Conservation (phyloP, 2,888 invertebrate species). For the Colostygia pectinataria region DNA sequence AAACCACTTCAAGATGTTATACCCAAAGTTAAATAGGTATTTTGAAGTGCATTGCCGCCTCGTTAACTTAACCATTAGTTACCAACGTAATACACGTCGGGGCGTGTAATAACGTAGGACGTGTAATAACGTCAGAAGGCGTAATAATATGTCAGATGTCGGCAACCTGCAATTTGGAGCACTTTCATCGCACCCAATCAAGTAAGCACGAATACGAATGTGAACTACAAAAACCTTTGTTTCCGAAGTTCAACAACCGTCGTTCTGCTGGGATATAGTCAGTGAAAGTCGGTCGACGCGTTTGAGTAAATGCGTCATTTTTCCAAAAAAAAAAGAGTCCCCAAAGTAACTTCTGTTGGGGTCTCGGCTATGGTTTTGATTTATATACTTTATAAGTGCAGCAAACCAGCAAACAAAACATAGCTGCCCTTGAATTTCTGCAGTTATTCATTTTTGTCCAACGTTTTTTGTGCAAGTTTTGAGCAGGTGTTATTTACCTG, state of each 20-base stretch:
- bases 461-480: no score
- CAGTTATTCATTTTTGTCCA: no score
- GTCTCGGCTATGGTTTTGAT: no score
- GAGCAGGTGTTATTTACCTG: no score
- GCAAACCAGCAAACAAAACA: no score
- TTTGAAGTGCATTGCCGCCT: constrained; percentile 33
- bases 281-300: no score
- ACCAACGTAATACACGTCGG: constrained; percentile 25
- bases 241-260: not conserved
- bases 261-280: no score
- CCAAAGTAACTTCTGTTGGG: no score
- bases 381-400: no score
- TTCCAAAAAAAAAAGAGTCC: no score
- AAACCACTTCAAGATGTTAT: constrained; percentile 26
- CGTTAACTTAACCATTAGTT: constrained; percentile 35
- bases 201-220: constrained; percentile 33
- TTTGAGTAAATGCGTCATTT: no score
- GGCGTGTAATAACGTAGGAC: constrained; percentile 16
- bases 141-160: constrained; percentile 31
- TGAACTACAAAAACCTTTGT: not conserved
- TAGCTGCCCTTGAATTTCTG: no score
- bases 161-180: constrained; percentile 50
- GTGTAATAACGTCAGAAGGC: constrained; percentile 26
- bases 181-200: constrained; percentile 56
- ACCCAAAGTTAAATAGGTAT: constrained; percentile 30